Evolutionary conservation across 2,797 vertebrate genomes (phyloP), one percentile per base, ranked within the genome.

Genomic region (Tangara arthus): DNA sequence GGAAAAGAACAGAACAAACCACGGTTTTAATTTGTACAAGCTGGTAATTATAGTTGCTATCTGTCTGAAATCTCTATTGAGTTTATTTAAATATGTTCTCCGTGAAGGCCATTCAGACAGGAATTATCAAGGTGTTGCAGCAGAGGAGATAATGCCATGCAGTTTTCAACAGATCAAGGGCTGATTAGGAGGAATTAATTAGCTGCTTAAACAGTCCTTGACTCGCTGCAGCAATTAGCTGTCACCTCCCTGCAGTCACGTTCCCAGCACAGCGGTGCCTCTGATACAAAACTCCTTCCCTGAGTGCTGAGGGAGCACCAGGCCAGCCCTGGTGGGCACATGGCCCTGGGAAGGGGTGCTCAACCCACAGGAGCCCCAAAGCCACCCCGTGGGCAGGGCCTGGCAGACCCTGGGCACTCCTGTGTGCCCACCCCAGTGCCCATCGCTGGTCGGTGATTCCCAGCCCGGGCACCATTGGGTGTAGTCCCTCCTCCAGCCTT

Each of bases 11-110:
- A 96, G 96, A 97, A 97, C 97, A 96, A 97, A 89, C 86, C 61
- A 71, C 27, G 93, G 97, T 97, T 90, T 97, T 97, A 97, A 97
- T 97, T 96, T 97, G 97, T 97, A 95, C 97, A 97, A 97, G 97
- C 95, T 81, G 95, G 93, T 96, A 97, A 97, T 97, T 96, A 97
- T 95, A 94, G 94, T 83, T 84, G 92, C 94, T 94, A 96, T 97
- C 97, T 95, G 96, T 94, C 94, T 94, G 96, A 96, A 96, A 96
- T 94, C 89, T 92, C 96, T 96, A 96, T 96, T 96, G 97, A 97
- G 96, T 87, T 85, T 94, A 97, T 97, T 97, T 96, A 95, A 97
- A 97, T 96, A 95, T 95, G 96, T 97, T 95, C 96, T 96, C 95
- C 73, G 87, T 89, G 95, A 93, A 95, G 96, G 86, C 89, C 90